Base-by-base conservation (phyloP, 2,113 vertebrate species). In the Nycticebus coucang region DNA sequence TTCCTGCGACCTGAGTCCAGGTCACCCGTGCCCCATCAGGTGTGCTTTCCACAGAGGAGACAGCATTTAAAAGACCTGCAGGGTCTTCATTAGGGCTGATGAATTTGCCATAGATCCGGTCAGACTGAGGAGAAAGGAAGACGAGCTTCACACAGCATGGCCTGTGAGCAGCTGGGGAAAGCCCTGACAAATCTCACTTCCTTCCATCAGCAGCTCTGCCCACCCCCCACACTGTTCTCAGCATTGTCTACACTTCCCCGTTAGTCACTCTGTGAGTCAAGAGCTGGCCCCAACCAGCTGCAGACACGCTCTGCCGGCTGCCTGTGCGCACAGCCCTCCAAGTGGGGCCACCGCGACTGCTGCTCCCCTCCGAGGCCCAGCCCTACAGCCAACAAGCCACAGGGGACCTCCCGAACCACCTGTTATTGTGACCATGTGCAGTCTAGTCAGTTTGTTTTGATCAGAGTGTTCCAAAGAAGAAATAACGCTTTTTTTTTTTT, bases 241-340 rank as follows among this genome's bases (percentile, higher is more conserved):
- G 71, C 69, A 94, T 95, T 95, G 95, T 97, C 89, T 96, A 93
- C 69, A 97, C 96, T 97, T 98, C 96, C 97, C 97, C 50, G 26
- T 97, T 95, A 98, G 83, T 98, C 98, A 97, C 89, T 60, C 21
- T 0, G 74, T 97, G 98, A 98, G 95, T 98, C 97, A 97, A 98
- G 97, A 89, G 80, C 45, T 64, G 72, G 93, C 97, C 93, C 60
- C 57, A 37, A 83, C 89, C 98, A 98, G 98, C 98, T 98, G 98
- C 98, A 97, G 98, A 94, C n/a, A 37, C 1, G 91, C 95, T 84
- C 79, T 37, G 57, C 83, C 91, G 93, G 95, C 89, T 97, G 89
- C 85, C 81, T 64, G 4, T 26, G 33, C 0, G 41, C 88, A 33
- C 88, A 33, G 35, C 62, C 94, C 24, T 83, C 68, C 45, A 0